phyloP scores from a whole-genome alignment of 2,113 vertebrate species.

The Pygoscelis antarcticus region DNA sequence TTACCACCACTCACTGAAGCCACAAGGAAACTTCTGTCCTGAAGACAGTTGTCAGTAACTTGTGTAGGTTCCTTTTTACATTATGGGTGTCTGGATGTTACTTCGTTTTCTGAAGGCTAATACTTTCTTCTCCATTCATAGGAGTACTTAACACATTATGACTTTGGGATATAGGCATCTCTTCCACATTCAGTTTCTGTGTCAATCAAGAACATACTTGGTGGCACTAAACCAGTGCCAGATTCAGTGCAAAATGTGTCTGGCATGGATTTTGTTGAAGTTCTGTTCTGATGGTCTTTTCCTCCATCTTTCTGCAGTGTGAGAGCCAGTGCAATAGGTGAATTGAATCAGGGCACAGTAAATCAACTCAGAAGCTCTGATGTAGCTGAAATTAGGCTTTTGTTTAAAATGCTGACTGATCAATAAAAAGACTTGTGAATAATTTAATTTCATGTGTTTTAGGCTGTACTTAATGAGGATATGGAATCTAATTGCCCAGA shows the following conservation, averaged over 20 bases:
- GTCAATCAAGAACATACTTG: neutral
- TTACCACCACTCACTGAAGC: neutral
- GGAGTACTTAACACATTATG: neutral
- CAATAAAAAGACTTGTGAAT: neutral
- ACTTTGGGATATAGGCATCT: neutral
- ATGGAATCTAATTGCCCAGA: constrained; percentile 79
- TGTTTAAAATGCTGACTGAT: neutral
- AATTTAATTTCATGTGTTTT: constrained; percentile 53
- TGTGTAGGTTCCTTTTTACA: neutral
- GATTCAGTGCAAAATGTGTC: neutral
- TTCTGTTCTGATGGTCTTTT: neutral
- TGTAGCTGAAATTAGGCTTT: neutral
- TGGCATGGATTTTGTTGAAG: neutral
- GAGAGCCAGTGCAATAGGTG: neutral
- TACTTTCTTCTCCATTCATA: neutral
- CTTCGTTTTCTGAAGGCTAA: neutral
- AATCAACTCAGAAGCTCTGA: neutral
- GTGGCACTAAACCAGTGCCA: neutral
- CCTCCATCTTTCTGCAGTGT: neutral
- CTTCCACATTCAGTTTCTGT: neutral
- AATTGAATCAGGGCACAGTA: neutral
- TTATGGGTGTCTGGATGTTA: neutral
- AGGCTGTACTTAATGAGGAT: constrained; percentile 85
- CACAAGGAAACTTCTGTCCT: neutral
- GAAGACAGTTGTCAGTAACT: neutral